Evolutionary conservation across 2,888 invertebrate species (phyloP).

Genomic region (Pseudococcus jackbeardsleyi): DNA sequence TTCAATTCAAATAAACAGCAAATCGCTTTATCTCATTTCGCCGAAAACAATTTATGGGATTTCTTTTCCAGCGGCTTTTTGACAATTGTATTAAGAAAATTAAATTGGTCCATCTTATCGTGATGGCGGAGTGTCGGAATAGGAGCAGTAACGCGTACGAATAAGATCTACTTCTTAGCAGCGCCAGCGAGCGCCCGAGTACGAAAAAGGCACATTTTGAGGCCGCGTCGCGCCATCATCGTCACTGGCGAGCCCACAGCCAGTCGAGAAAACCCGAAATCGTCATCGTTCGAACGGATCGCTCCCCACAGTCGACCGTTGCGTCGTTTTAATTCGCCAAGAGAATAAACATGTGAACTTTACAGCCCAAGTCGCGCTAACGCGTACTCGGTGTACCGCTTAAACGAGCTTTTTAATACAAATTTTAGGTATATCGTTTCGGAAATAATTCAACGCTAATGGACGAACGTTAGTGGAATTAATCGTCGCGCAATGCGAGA

Average conservation of each 20-base stretch:
- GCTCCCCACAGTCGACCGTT: too few species aligned
- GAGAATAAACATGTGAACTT: slow-evolving; percentile 42
- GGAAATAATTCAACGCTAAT: slow-evolving; percentile 36
- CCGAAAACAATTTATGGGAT: slow-evolving; percentile 63
- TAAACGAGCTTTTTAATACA: slow-evolving; percentile 43
- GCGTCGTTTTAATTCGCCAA: slow-evolving; percentile 21
- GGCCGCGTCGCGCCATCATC: not conserved
- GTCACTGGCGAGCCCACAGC: not conserved
- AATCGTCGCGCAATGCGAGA: slow-evolving; percentile 40
- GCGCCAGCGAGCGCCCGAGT: not conserved
- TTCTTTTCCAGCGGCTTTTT: slow-evolving; percentile 63
- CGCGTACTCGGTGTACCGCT: slow-evolving; percentile 47
- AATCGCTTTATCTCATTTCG: slow-evolving; percentile 63
- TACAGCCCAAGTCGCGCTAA: not conserved
- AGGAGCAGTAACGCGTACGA: slow-evolving; percentile 22
- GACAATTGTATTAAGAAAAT: slow-evolving; percentile 64
- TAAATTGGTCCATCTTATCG: slow-evolving; percentile 63
- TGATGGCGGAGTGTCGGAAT: slow-evolving; percentile 46
- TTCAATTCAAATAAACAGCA: slow-evolving; percentile 64
- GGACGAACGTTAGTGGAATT: slow-evolving; percentile 47
- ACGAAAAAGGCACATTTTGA: slow-evolving; percentile 31
- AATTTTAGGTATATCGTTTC: slow-evolving; percentile 49
- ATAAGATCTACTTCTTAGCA: slow-evolving; percentile 44
- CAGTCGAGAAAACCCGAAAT: not conserved
- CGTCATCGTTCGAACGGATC: slow-evolving; percentile 33